Evolutionary conservation across 2,888 invertebrate genomes (phyloP).

Genomic region (Tipula lateralis): DNA sequence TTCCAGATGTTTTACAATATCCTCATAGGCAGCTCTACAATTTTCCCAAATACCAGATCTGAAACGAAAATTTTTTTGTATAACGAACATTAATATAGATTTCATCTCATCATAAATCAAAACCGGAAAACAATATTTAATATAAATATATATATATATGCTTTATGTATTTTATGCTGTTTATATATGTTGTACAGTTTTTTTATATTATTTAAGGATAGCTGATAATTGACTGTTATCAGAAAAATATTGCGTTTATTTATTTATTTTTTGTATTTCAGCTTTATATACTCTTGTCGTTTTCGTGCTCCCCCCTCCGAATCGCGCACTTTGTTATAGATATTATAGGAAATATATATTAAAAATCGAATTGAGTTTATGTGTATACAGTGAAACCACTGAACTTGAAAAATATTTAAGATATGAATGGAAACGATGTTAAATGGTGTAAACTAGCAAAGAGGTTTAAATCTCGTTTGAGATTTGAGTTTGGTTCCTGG

Average conservation of each 20-base stretch:
- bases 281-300: conserved; percentile 24
- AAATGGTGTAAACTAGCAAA: too few species aligned
- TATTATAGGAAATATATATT: neutral
- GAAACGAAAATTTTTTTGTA: conserved; percentile 40
- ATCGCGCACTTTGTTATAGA: neutral
- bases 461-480: too few species aligned
- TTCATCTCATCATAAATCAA: conserved; percentile 28
- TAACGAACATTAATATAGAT: conserved; percentile 7
- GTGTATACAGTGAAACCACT: neutral
- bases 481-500: too few species aligned
- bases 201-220: conserved; percentile 2
- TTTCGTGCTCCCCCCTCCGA: neutral
- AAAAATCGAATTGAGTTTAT: neutral
- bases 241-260: conserved; percentile 28
- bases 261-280: conserved; percentile 12
- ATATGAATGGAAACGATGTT: too few species aligned
- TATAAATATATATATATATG: neutral
- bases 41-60: conserved; percentile 91
- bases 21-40: conserved; percentile 90
- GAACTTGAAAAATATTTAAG: neutral
- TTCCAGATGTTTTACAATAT: conserved; percentile 91
- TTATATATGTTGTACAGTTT: neutral
- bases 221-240: conserved; percentile 29
- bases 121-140: conserved; percentile 27
- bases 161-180: conserved; percentile 24